phyloP scores from a whole-genome alignment of 2,113 vertebrate genomes.

The Plecotus auritus region DNA sequence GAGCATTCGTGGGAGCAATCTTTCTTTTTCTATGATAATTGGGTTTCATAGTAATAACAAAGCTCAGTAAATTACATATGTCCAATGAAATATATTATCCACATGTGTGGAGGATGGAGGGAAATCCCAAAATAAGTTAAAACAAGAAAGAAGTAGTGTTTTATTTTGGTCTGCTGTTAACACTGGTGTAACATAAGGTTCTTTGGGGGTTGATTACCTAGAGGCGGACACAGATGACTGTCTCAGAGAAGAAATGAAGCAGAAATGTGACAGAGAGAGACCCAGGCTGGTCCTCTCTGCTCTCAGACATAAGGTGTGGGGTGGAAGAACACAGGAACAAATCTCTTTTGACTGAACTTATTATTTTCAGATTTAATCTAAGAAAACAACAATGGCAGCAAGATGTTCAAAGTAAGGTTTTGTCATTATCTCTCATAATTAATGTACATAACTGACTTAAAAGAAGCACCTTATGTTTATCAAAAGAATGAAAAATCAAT shows the following conservation, averaged over 20 bases:
- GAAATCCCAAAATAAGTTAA: constrained; percentile 50
- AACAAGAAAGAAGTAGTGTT: neutral
- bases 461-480: neutral
- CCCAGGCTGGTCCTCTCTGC: neutral
- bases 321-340: neutral
- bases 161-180: neutral
- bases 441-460: neutral
- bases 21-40: constrained; percentile 53
- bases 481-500: neutral
- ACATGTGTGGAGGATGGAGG: neutral
- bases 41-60: constrained; percentile 24
- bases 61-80: constrained; percentile 19
- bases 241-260: neutral
- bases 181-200: neutral
- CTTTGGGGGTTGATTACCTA: neutral
- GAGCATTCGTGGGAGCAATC: neutral
- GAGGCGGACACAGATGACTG: neutral
- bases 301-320: neutral
- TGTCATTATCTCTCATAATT: neutral
- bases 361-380: neutral
- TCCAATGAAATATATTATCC: constrained; percentile 34
- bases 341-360: neutral
- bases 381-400: neutral
- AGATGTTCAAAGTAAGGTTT: neutral
- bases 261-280: neutral